Evolutionary conservation across 2,113 vertebrate genomes (phyloP).

Genomic region (Notiomystis cincta): DNA sequence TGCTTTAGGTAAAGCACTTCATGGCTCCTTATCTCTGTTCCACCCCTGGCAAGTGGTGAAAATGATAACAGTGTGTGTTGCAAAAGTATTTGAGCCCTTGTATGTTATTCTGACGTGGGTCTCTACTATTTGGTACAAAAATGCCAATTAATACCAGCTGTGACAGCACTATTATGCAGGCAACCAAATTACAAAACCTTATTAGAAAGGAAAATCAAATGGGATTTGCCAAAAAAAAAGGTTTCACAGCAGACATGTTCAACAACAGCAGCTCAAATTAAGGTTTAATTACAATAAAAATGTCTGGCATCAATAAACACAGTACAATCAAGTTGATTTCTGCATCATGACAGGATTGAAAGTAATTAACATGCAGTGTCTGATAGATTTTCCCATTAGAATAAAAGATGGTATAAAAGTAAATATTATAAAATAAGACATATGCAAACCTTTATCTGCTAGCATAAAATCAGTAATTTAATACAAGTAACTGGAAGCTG

Average conservation of each 20-base stretch:
- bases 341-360: background rate
- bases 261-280: background rate
- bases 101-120: background rate
- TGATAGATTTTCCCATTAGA: background rate
- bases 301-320: background rate
- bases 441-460: background rate
- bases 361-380: background rate
- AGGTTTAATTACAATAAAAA: background rate
- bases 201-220: background rate
- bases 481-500: background rate
- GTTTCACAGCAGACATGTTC: background rate
- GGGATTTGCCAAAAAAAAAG: background rate
- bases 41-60: background rate
- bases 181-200: background rate
- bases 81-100: background rate
- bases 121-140: background rate
- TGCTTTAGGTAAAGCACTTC: background rate
- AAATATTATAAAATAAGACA: background rate
- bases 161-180: background rate
- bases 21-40: background rate
- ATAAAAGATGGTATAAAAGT: background rate
- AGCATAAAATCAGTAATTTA: background rate
- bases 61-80: rapidly evolving
- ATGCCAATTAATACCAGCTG: background rate
- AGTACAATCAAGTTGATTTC: background rate